These are phyloP conservation scores for Scaptomyza flava DNA, from an alignment of 2,888 invertebrate genomes.

Conservation along the genomic window DNA sequence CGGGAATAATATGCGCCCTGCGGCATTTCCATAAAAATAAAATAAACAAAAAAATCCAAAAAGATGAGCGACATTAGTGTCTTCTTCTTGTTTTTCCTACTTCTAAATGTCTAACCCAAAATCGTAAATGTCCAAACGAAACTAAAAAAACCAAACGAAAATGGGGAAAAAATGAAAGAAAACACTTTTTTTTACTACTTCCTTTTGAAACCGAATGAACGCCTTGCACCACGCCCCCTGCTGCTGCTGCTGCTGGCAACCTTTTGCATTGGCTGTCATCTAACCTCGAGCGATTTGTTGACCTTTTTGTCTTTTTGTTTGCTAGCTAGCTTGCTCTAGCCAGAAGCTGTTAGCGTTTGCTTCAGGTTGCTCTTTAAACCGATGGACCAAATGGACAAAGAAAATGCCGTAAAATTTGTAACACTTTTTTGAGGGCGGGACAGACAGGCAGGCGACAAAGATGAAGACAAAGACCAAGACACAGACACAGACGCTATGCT, in stretches of 20 bases:
- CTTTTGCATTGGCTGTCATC: conserved; percentile 51
- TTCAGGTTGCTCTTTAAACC: conserved; percentile 46
- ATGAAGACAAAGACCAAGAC: conserved; percentile 7
- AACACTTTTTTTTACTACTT: conserved; percentile 71
- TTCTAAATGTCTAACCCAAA: conserved; percentile 63
- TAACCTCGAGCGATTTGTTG: conserved; percentile 74
- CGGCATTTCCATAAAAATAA: conserved; percentile 48
- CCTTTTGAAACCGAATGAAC: conserved; percentile 49
- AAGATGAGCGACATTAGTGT: conserved; percentile 81
- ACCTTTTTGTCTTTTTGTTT: conserved; percentile 35
- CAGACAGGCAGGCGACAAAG: conserved; percentile 15
- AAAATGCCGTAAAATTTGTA: conserved; percentile 76
- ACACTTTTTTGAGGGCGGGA: conserved; percentile 63
- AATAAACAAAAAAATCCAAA: conserved; percentile 56
- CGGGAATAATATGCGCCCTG: conserved; percentile 36
- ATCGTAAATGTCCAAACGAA: conserved; percentile 62
- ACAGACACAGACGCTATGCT: conserved; percentile 36
- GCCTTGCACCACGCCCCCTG: conserved; percentile 6
- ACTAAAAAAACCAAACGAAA: conserved; percentile 22
- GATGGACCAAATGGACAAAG: conserved; percentile 47
- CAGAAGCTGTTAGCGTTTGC: conserved; percentile 18
- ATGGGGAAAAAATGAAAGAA: conserved; percentile 8
- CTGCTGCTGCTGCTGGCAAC: background rate
- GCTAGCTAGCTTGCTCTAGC: background rate
- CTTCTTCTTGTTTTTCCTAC: conserved; percentile 25